Percentiles rank a stretch among this genome's conserved stretches.
phyloP scores from a whole-genome alignment of 2,113 vertebrate genomes.

The Eupsittula cactorum region DNA sequence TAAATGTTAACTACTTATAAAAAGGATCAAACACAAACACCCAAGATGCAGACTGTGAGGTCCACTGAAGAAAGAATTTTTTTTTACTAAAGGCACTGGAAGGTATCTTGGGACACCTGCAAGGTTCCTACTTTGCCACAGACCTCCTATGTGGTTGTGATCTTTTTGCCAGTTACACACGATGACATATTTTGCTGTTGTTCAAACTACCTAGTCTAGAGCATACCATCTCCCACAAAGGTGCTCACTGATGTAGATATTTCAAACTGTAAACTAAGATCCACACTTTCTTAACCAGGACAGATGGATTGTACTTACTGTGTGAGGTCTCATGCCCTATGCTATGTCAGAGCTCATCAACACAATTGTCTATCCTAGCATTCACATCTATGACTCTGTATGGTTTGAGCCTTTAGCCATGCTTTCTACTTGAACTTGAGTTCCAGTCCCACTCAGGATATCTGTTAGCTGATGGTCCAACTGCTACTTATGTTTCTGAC shows the following conservation, averaged over 20 bases:
- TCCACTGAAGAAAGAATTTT: background rate
- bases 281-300: background rate
- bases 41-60: background rate
- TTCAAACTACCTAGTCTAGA: background rate
- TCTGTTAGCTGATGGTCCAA: background rate
- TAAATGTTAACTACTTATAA: background rate
- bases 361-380: background rate
- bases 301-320: background rate
- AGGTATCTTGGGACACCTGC: background rate
- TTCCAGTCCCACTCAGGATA: background rate
- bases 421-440: background rate
- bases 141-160: background rate
- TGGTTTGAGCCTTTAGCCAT: background rate
- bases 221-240: background rate
- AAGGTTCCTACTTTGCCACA: background rate
- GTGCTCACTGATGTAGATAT: background rate
- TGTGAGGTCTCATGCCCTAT: background rate
- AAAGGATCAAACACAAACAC: background rate
- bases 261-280: background rate
- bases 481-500: background rate
- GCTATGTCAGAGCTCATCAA: background rate
- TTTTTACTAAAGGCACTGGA: background rate
- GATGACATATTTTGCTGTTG: background rate
- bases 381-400: background rate
- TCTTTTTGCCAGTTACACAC: background rate